Percentiles rank a stretch among this genome's conserved stretches.
Evolutionary conservation across 1,140 invertebrate genomes (phyloP).

Genomic region (Parapsyche elsis): DNA sequence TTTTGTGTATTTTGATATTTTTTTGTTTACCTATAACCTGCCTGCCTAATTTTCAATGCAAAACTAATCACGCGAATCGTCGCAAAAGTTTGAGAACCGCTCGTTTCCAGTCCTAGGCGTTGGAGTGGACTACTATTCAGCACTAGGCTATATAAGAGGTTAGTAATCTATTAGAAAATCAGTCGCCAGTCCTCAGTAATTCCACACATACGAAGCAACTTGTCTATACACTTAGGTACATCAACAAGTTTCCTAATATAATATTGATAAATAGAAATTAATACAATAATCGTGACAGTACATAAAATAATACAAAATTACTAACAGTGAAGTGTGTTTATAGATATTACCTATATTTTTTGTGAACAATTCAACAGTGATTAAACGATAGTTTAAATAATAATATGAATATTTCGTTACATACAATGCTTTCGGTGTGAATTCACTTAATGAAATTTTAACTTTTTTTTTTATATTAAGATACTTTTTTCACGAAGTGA

Average conservation of each 20-base stretch:
- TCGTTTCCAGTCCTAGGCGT: not conserved
- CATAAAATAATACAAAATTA: too few relatives aligned
- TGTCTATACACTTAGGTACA: not conserved
- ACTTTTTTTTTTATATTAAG: too few relatives aligned
- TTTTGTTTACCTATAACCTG: too few relatives aligned
- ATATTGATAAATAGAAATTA: not conserved
- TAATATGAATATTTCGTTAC: too few relatives aligned
- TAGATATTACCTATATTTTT: too few relatives aligned
- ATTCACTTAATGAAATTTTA: too few relatives aligned
- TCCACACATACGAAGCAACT: not conserved
- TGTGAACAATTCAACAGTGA: too few relatives aligned
- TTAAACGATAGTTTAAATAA: too few relatives aligned
- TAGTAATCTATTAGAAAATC: slow-evolving; percentile 28
- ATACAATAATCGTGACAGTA: not conserved
- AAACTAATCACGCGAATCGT: not conserved
- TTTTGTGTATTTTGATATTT: too few relatives aligned
- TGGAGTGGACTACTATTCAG: not conserved
- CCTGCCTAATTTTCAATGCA: too few relatives aligned
- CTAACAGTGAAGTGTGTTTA: not conserved
- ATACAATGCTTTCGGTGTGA: too few relatives aligned
- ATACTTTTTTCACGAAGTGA: too few relatives aligned
- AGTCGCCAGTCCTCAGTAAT: slow-evolving; percentile 29
- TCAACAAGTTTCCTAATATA: not conserved
- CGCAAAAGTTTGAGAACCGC: not conserved
- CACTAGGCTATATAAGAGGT: slow-evolving; percentile 40